These are phyloP conservation scores for Chaetogeoica ovagalla DNA, from an alignment of 2,888 invertebrate genomes.

Conservation along the genomic window DNA sequence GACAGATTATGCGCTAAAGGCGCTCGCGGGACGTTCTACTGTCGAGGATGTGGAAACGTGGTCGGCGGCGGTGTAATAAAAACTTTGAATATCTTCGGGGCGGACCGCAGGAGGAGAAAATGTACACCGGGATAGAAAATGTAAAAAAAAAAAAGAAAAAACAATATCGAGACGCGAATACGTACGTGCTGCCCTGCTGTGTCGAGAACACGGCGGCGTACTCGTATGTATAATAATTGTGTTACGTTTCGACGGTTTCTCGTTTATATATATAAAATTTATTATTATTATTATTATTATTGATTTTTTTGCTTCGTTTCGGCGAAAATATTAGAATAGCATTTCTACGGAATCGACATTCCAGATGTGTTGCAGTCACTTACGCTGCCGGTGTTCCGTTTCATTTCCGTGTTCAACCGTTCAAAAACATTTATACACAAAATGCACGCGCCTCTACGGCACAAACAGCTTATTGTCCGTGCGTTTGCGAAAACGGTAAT, in stretches of 20 bases:
- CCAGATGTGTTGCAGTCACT: no score
- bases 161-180: conserved; percentile 9
- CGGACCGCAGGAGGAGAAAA: neutral
- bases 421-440: neutral
- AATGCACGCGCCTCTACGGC: neutral
- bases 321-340: conserved; percentile 8
- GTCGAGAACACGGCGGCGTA: no score
- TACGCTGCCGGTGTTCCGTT: neutral
- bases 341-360: neutral
- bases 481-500: neutral
- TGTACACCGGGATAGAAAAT: neutral
- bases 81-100: conserved; percentile 26
- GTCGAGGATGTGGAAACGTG: neutral
- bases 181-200: conserved; percentile 23
- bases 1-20: conserved; percentile 29
- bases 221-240: neutral
- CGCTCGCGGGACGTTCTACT: conserved; percentile 15
- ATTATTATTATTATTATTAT: neutral
- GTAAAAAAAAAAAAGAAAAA: no score
- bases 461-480: neutral
- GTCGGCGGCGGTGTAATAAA: neutral
- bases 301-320: neutral
- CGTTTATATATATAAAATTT: no score
- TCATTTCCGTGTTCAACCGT: neutral
- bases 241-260: neutral